These are phyloP conservation scores for Turritopsis dohrnii DNA, from an alignment of 30 jellyfish, hydroid and myxozoan genomes.

Conservation along the genomic window DNA sequence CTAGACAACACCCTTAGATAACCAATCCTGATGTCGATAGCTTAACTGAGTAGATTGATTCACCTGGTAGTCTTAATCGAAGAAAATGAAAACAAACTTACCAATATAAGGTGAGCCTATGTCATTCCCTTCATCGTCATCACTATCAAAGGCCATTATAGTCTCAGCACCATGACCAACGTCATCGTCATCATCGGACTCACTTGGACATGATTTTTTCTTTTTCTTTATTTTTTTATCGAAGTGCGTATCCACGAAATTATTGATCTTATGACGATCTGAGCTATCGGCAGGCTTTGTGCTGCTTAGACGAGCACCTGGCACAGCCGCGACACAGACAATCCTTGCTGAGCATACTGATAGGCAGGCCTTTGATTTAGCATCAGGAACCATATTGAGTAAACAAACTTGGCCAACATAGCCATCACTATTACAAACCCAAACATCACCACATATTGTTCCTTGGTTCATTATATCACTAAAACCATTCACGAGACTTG, in stretches of 20 bases:
- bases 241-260: background rate
- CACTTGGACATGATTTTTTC: constrained; percentile 82
- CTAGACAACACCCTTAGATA: too few species aligned
- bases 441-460: constrained; percentile 71
- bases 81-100: constrained; percentile 14
- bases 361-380: constrained; percentile 65
- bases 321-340: constrained; percentile 93
- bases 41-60: too few species aligned
- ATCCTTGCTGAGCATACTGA: constrained; percentile 98
- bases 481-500: constrained; percentile 40
- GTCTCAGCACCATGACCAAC: constrained; percentile 63
- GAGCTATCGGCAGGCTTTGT: background rate
- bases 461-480: constrained; percentile 52
- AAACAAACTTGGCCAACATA: constrained; percentile 97
- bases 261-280: background rate
- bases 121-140: constrained; percentile 72
- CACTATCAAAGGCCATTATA: constrained; percentile 78
- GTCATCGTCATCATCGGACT: constrained; percentile 87
- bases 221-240: constrained; percentile 29
- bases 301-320: constrained; percentile 62
- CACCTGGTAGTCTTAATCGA: too few species aligned
- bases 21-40: too few species aligned
- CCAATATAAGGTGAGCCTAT: constrained; percentile 64
- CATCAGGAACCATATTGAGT: constrained; percentile 92
- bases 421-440: constrained; percentile 99